These are phyloP conservation scores for Aplocera efformata DNA, from an alignment of 2,888 invertebrate species.

Conservation along the genomic window DNA sequence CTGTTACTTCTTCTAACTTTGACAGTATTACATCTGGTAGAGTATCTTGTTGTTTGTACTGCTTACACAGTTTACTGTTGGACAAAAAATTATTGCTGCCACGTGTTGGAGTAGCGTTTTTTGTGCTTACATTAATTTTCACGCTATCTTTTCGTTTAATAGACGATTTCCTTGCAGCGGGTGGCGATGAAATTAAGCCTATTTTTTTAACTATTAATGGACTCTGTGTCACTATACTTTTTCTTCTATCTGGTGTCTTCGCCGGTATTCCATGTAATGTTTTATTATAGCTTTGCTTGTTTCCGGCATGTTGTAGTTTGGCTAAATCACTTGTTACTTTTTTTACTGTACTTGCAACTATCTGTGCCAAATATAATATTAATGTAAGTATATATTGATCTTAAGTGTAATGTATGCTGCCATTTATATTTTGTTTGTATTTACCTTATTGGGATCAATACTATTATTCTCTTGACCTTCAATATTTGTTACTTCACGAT, in stretches of 20 bases:
- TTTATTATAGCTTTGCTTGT: neutral
- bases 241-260: conserved; percentile 10
- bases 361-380: conserved; percentile 16
- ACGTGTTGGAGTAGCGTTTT: neutral
- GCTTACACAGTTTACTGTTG: conserved; percentile 13
- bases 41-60: conserved; percentile 2
- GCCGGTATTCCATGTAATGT: neutral
- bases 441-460: no score
- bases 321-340: conserved; percentile 15
- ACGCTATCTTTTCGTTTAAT: conserved; percentile 20
- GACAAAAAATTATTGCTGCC: conserved; percentile 2
- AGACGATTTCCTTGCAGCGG: conserved; percentile 15
- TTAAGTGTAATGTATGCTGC: no score
- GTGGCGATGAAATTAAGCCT: conserved; percentile 2
- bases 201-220: conserved; percentile 12
- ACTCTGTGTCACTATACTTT: conserved; percentile 11
- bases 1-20: conserved; percentile 9
- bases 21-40: conserved; percentile 6
- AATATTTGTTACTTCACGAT: neutral
- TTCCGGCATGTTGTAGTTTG: conserved; percentile 6
- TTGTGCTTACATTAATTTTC: conserved; percentile 12
- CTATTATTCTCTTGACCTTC: neutral
- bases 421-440: no score
- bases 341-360: conserved; percentile 15
- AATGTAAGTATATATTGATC: no score